Evolutionary conservation across 1,140 invertebrate species (phyloP), one percentile per base, ranked within the genome.

Genomic region (Tetramorium parvispinum): DNA sequence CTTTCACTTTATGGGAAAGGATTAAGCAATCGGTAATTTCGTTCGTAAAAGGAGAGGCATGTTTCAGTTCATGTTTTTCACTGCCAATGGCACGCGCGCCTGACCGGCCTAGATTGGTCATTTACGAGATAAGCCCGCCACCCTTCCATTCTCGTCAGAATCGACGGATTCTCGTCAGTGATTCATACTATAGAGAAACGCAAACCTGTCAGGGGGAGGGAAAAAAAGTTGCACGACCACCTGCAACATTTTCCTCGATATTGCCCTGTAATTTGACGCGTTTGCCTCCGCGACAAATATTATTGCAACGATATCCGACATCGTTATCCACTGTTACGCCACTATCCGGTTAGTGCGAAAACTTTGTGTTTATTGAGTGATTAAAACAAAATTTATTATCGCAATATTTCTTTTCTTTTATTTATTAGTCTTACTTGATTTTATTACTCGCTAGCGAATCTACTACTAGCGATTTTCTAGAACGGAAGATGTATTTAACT

Each of bases 1-100:
- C 82, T 78, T 85, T 65, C 82, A 32, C 32, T 32, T 90, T 77
- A 77, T 87, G 61, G 7, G 78, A 85, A 92, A 91, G 91, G 91
- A 94, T 95, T 94, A 92, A 94, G 94, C 93, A 95, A 95, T 94
- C 93, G 93, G 81, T 88, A 88, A 78, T 92, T 93, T 91, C 85
- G 89, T 91, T 94, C 92, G 92, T 94, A 95, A 95, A 95, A 94
- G 93, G 93, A 93, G 87, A 93, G 92, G 91, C 93, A 93, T 91
- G 94, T 94, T 94, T 94, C 94, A 93, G 93, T 94, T 93, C 94
- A 89, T 86, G 93, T 90, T 94, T 94, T 94, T 95, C 94, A 94
- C 93, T 94, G 94, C 91, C 94, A 94, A 94, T 95, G 91, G 88
- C 93, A 93, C 93, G 91, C 91, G 91, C 87, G 75, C 79, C 40